Evolutionary conservation across 2,888 invertebrate genomes (phyloP), one percentile per base, ranked within the genome.

Genomic region (Parnassius orleans): DNA sequence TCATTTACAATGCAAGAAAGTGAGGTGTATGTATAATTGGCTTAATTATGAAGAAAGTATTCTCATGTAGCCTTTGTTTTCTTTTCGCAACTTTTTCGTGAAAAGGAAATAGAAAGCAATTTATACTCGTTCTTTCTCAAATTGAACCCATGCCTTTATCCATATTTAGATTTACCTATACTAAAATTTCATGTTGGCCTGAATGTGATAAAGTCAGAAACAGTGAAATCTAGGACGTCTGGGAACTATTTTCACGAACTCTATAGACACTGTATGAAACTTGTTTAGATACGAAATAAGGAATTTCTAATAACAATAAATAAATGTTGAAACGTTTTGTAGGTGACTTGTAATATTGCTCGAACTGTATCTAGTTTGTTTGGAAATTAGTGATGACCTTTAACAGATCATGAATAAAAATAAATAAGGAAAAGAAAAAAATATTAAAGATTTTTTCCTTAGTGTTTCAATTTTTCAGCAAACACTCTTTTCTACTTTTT

Each of bases 141-240:
- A 15, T 48, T 54, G 42, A 48, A 54, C 54, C 54, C 43, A 41
- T 42, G 60, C 19, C 60, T 14, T 14, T 48, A 46, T 43, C 60
- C 41, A 54, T 54, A 54, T 48, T 54, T n/a, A 60, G 53, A 46
- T 19, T 10, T 55, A 33, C n/a, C 12, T 51, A 15, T 56, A 46
- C 51, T 52, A 46, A 46, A 56, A 52, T 44, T 52, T 61, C 43
- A 44, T 55, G 50, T 60, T 55, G 46, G 15, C 52, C 51, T 51
- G 46, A 61, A 47, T 52, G 46, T 61, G 43, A 11, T 52, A 12
- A 19, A 33, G 41, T 56, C 51, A 61, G 50, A 55, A 60, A 60
- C 44, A 60, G 60, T 44, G 50, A 60, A 50, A 60, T 50, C 50
- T 60, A 33, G 55, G 55, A 61, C 60, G 15, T n/a, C 14, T 33